Base-by-base conservation (phyloP, 2,113 vertebrate species). In the Corythaixoides concolor region DNA sequence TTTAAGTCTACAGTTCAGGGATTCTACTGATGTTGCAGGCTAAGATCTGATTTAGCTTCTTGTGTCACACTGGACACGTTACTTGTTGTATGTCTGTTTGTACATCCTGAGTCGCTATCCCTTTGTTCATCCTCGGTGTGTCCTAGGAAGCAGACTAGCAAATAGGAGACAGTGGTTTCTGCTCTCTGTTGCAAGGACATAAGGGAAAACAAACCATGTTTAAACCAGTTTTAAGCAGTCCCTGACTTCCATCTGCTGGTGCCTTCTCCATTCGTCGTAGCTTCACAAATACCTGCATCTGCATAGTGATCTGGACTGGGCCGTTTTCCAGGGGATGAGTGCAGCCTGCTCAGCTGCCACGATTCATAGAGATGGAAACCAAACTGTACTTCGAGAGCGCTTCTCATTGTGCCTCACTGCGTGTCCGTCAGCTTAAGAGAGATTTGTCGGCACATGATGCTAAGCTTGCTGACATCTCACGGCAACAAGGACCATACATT, bases 201-300 rank as follows among this genome's bases (percentile, higher is more conserved):
- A n/a, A 67, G 26, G 55, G 39, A 77, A 77, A 63, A 80, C 6
- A 70, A 89, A 21, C 59, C 7, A 2, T 1, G 12, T 62, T 53
- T n/a, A 47, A 85, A 32, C 9, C 59, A 58, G 50, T 67, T 76
- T 52, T 74, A 79, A 66, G 88, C 79, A 70, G 47, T 53, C 26
- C 56, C 41, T 67, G 8, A 62, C 15, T 77, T 86, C 35, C 43
- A 9, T 45, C 68, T 84, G 68, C 79, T 3, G 5, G 21, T 55
- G 79, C 93, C 47, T 66, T 50, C 47, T 80, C 53, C 5, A 0
- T 66, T 49, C 8, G 1, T 15, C 33, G 56, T 43, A 70, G 60
- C 15, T 0, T 2, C 28, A 59, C 26, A 37, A 74, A 30, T n/a
- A 20, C 0, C 0, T 22, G 41, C 28, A 15, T 45, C 37, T 66